Conservation (phyloP, 2,113 vertebrate genomes). For the Ptilorrhoa leucosticta region DNA sequence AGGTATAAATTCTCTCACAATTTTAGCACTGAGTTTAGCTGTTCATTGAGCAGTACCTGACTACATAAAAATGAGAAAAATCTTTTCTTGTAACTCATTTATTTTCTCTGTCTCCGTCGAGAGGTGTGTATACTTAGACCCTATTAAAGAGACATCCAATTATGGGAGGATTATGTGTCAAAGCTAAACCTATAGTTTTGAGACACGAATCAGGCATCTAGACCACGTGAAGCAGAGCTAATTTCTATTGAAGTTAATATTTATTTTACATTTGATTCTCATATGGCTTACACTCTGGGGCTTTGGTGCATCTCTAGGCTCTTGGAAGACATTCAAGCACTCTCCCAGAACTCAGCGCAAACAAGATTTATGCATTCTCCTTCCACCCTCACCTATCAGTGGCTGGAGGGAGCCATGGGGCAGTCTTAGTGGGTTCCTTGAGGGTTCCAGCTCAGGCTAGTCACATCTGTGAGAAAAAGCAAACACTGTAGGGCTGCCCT, state of each 20-base stretch:
- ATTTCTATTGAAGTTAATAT: background rate
- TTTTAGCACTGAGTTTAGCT: background rate
- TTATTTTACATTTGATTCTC: background rate
- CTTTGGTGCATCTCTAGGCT: background rate
- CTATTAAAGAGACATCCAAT: background rate
- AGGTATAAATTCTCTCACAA: background rate
- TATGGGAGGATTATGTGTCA: background rate
- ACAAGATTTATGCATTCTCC: background rate
- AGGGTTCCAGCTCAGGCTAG: background rate
- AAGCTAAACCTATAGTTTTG: background rate
- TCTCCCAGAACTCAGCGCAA: background rate
- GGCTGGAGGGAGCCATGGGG: no score
- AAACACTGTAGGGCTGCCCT: background rate
- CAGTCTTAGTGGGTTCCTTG: background rate
- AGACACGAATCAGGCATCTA: background rate
- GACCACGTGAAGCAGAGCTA: background rate
- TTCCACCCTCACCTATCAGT: background rate
- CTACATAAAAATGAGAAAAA: background rate
- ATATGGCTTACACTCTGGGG: background rate
- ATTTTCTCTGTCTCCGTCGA: background rate
- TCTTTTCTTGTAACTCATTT: background rate
- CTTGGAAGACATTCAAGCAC: background rate
- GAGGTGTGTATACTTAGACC: background rate
- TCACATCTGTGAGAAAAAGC: rapidly evolving
- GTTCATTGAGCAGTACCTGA: background rate